phyloP scores from a whole-genome alignment of 53 echinoderm and acorn worm species.

The Henricia sp. region DNA sequence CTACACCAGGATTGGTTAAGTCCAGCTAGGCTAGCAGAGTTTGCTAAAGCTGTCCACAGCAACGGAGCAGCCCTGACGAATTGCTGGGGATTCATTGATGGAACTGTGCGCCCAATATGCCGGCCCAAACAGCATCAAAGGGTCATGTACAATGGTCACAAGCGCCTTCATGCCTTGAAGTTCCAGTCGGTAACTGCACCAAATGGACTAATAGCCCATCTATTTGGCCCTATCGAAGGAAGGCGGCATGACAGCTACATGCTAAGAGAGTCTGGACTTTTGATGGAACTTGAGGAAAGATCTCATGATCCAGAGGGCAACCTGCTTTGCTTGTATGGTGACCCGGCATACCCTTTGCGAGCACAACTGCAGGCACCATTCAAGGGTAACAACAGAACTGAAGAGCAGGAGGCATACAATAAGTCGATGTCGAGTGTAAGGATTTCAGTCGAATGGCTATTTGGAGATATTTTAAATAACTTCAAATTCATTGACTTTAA shows the following conservation, averaged over 20 bases:
- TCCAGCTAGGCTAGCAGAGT: slow-evolving; percentile 27
- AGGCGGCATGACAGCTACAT: slow-evolving; percentile 42
- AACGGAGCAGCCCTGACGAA: slow-evolving; percentile 47
- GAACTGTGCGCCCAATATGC: slow-evolving; percentile 27
- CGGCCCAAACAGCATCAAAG: slow-evolving; percentile 42
- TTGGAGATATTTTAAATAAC: slow-evolving; percentile 30
- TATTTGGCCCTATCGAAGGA: slow-evolving; percentile 58
- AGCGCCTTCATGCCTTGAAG: slow-evolving; percentile 37
- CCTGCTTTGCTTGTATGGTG: slow-evolving; percentile 44
- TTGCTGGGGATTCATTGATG: slow-evolving; percentile 55
- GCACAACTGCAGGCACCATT: slow-evolving; percentile 35
- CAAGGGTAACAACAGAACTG: slow-evolving; percentile 15
- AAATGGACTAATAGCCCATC: slow-evolving; percentile 49
- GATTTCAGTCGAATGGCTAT: slow-evolving; percentile 50
- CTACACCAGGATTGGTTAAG: slow-evolving; percentile 30
- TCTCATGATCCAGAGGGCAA: slow-evolving; percentile 10
- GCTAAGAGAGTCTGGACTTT: slow-evolving; percentile 39
- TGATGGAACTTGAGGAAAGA: slow-evolving; percentile 8
- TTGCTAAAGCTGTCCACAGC: slow-evolving; percentile 25
- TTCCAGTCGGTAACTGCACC: slow-evolving; percentile 41
- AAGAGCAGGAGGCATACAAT: slow-evolving; percentile 32
- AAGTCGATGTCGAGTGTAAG: slow-evolving; percentile 39
- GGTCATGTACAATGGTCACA: slow-evolving; percentile 51
- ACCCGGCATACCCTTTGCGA: slow-evolving; percentile 37
- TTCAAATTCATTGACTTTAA: too few relatives aligned